phyloP scores from a whole-genome alignment of 1,140 invertebrate species.

The Musca domestica region DNA sequence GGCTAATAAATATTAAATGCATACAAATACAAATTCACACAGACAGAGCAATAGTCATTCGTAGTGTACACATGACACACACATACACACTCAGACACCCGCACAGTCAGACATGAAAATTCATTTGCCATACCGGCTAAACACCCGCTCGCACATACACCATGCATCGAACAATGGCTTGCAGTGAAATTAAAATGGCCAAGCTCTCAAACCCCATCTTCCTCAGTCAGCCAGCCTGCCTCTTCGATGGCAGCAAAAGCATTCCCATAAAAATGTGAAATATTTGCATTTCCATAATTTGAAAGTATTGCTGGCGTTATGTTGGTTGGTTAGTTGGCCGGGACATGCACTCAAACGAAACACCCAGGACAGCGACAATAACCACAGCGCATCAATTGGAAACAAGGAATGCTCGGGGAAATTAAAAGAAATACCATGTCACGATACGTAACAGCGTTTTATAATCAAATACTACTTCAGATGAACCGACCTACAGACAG shows the following conservation, averaged over 20 bases:
- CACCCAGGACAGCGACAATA: background rate
- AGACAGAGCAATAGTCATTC: background rate
- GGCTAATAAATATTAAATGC: slow-evolving; percentile 20
- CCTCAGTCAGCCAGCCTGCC: too few species aligned
- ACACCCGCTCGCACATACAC: too few species aligned
- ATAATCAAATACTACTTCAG: background rate
- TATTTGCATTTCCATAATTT: slow-evolving; percentile 20
- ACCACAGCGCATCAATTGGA: background rate
- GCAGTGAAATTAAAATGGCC: too few species aligned
- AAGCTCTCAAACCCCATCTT: too few species aligned
- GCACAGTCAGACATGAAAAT: background rate
- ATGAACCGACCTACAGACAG: too few species aligned
- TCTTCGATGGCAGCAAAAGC: too few species aligned
- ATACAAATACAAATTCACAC: slow-evolving; percentile 8
- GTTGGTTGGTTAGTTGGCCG: background rate
- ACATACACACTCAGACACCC: background rate
- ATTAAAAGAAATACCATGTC: slow-evolving; percentile 18
- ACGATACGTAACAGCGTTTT: background rate
- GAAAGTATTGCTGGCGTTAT: background rate
- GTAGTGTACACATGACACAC: background rate
- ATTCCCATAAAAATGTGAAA: slow-evolving; percentile 2
- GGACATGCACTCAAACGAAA: slow-evolving; percentile 10
- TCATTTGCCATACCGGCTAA: too few species aligned
- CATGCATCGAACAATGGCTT: too few species aligned
- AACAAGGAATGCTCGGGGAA: background rate